Evolutionary conservation across 2,888 invertebrate genomes (phyloP), one percentile per base, ranked within the genome.

Genomic region (Dasysyrphus tricinctus): DNA sequence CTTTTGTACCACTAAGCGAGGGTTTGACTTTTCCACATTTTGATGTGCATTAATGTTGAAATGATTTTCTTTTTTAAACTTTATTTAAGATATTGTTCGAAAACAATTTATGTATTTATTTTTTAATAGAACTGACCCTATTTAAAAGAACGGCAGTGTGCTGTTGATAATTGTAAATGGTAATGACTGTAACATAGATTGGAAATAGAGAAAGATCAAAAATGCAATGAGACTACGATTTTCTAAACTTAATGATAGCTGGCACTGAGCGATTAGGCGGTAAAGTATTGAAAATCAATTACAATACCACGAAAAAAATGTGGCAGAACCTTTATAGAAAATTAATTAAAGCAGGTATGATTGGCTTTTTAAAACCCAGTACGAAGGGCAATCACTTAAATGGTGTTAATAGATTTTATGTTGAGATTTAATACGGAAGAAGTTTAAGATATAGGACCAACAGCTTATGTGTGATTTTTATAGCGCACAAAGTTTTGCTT

Each of bases 401-500:
- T 29, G 42, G 24, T 61, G 8, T 14, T 7, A 61, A 61, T 61
- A 39, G 11, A 42, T 12, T n/a, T 61, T 24, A 9, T 6, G 6
- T 16, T 39, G 0, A 24, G 2, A 29, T 14, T 5, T n/a, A 34
- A n/a, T 32, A 34, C 9, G 34, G 16, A 16, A 37, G 57, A 34
- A 16, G 16, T 16, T 9, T 14, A 11, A 34, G 8, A 11, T 4
- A 16, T 4, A 16, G 34, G 11, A 34, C 9, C 6, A 29, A 14
- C 14, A 24, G 32, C n/a, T 57, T 37, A 57, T 57, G 34, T 57
- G 57, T 57, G 34, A 57, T 16, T 57, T 57, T 57, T 5, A 57
- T 57, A 16, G 11, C 16, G 1, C 9, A 54, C 32, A 54, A 54
- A 54, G 29, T 54, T 29, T 29, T 7, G 29, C 4, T 57, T 16